Evolutionary conservation across 2,888 invertebrate genomes (phyloP), one percentile per base, ranked within the genome.

Genomic region (Tupiocoris notatus): DNA sequence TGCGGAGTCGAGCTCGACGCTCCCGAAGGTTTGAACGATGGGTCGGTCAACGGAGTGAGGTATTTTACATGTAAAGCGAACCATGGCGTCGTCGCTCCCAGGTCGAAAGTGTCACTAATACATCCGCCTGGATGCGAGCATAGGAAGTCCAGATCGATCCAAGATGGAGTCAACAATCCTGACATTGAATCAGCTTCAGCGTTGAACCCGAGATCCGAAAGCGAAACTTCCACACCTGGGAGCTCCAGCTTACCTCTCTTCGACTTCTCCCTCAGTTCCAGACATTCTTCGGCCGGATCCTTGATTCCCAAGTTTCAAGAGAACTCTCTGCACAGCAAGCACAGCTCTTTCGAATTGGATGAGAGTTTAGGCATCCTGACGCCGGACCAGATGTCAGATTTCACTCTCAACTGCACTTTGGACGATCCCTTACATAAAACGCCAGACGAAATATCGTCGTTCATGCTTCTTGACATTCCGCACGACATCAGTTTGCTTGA

Each of bases 301-400:
- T 76, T 81, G 18, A 76, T 79, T 7, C 76, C 79, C 0, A 77
- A 77, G 18, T 75, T 70, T 17, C 62, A 68, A 23, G 66, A 68
- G 20, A 56, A 73, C 56, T 78, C 78, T 21, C 39, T 80, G 17
- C 79, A 85, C 67, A 88, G 88, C 82, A 93, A 92, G 83, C 90
- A 93, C 82, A 91, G 92, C 83, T 94, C 94, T 1, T 88, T 93
- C 81, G 94, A 91, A 80, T 85, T 88, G 82, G 90, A 94, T 82
- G 94, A 95, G 83, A 92, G 93, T 81, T 86, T 94, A 81, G 94
- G 94, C 2, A 94, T 95, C 81, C 86, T 95, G 79, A 94, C 94
- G 9, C 94, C 94, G 0, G 93, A 94, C 85, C 94, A 94, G 84
- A 94, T 95, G 93, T 84, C 85, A 78, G 91, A 92, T 82, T 89